Evolutionary conservation across 2,888 invertebrate genomes (phyloP), one percentile per base, ranked within the genome.

Genomic region (Hecatera dysodea): DNA sequence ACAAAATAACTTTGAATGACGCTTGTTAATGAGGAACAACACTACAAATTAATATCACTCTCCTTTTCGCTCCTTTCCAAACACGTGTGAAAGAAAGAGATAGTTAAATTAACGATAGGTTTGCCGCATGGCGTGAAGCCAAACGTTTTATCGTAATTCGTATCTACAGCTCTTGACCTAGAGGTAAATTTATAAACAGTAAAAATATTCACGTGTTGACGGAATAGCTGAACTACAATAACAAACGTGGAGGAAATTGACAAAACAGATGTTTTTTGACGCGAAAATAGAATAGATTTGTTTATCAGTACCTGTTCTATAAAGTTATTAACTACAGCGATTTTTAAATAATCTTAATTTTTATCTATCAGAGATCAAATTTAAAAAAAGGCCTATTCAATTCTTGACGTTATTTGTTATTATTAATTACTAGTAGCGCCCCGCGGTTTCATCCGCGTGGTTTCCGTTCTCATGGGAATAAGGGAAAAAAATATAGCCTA

Each of bases 81-180:
- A 57, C 42, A 52, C 29, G 48, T 64, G 50, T 5, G 65, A 75
- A 65, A 60, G 81, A 85, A 81, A 72, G 83, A 87, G 85, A 87
- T 62, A 85, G 68, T 73, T 50, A 69, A 33, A 67, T 11, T 39
- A 72, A 72, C 44, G 67, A 68, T 67, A 57, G 57, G 53, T 67
- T 1, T 56, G 73, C 46, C 48, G 55, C 72, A 87, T 92, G 93
- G 94, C 93, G 67, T 57, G 63, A 50, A 81, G 92, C 93, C 94
- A 94, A 90, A 86, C 81, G 77, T 68, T 87, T 82, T 86, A 90
- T 88, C 85, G 82, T 72, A n/a, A n/a, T n/a, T n/a, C n/a, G n/a
- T n/a, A n/a, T n/a, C n/a, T n/a, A 81, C 77, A 90, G 89, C 88
- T 89, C 90, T 93, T 93, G 93, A 94, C 94, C 94, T 93, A 94